Evolutionary conservation across 1,140 invertebrate genomes (phyloP).

Genomic region (Drosophila kurseongensis): DNA sequence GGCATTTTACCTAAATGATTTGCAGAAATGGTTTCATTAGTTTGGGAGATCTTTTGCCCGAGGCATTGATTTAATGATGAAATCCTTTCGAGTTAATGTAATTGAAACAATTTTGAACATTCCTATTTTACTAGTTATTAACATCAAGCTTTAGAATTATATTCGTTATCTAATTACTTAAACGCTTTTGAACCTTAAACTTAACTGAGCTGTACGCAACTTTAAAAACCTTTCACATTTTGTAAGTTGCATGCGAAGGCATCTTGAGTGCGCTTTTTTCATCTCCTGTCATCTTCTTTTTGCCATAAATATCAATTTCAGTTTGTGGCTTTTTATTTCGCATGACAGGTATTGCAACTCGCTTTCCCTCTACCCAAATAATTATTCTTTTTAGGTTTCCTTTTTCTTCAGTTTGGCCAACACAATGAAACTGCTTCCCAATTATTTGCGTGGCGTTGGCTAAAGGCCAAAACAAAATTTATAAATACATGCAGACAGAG

Average conservation of each 20-base stretch:
- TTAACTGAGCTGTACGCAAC: slow-evolving; percentile 30
- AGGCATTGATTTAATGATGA: slow-evolving; percentile 5
- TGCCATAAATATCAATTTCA: slow-evolving; percentile 23
- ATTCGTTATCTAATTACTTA: background rate
- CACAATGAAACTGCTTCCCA: slow-evolving; percentile 74
- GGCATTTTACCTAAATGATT: slow-evolving; percentile 95
- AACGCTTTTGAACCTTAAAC: background rate
- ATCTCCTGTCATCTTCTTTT: slow-evolving; percentile 50
- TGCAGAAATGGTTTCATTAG: slow-evolving; percentile 9
- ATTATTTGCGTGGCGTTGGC: slow-evolving; percentile 80
- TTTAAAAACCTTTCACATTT: slow-evolving; percentile 61
- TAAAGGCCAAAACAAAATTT: slow-evolving; percentile 68
- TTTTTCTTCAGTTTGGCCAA: slow-evolving; percentile 37
- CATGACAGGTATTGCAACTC: slow-evolving; percentile 65
- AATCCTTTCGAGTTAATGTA: background rate
- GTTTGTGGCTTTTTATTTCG: slow-evolving; percentile 29
- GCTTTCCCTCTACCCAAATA: slow-evolving; percentile 4
- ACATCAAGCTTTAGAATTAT: background rate
- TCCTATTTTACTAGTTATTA: background rate
- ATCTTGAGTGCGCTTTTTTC: slow-evolving; percentile 54
- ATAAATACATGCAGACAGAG: slow-evolving; percentile 66
- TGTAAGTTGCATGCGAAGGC: slow-evolving; percentile 38
- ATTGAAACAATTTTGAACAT: background rate
- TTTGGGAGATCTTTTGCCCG: background rate
- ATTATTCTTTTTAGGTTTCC: slow-evolving; percentile 4